These are phyloP conservation scores for Carduelis carduelis DNA, from an alignment of 2,797 vertebrate species.

Conservation along the genomic window DNA sequence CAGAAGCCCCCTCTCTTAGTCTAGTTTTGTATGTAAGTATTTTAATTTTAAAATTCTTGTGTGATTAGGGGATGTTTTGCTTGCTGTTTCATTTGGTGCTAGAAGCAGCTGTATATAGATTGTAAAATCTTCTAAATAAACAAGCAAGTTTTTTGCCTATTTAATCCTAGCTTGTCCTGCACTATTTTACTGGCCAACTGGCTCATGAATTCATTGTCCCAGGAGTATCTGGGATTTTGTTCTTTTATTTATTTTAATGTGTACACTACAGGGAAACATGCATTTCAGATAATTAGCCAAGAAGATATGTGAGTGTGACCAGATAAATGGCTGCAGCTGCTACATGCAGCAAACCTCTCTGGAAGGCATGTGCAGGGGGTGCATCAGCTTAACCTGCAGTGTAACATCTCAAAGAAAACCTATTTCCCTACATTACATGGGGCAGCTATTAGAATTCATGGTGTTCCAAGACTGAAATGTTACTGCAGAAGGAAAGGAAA, in stretches of 20 bases:
- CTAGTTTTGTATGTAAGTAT: not conserved
- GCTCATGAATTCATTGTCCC: not conserved
- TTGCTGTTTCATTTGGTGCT: not conserved
- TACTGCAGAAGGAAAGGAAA: not conserved
- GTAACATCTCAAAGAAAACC: not conserved
- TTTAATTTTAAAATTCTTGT: not conserved
- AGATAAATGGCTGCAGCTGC: not conserved
- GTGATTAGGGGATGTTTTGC: not conserved
- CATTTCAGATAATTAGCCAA: not conserved
- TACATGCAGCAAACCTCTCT: not conserved
- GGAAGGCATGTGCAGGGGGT: not conserved
- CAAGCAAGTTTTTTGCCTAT: not conserved
- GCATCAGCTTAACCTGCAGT: not conserved
- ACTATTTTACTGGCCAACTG: not conserved
- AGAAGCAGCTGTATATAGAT: not conserved
- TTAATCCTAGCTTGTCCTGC: not conserved
- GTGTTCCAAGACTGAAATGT: not conserved
- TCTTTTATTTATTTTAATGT: not conserved
- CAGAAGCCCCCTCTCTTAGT: not conserved
- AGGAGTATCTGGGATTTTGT: not conserved
- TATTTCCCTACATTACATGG: not conserved
- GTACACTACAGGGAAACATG: not conserved
- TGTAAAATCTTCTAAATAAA: not conserved
- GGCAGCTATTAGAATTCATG: not conserved
- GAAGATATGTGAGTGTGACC: not conserved